A percentile compares a stretch with the other conserved stretches of the same genome.
phyloP scores from a whole-genome alignment of 2,113 vertebrate genomes.

The Okapia johnstoni region DNA sequence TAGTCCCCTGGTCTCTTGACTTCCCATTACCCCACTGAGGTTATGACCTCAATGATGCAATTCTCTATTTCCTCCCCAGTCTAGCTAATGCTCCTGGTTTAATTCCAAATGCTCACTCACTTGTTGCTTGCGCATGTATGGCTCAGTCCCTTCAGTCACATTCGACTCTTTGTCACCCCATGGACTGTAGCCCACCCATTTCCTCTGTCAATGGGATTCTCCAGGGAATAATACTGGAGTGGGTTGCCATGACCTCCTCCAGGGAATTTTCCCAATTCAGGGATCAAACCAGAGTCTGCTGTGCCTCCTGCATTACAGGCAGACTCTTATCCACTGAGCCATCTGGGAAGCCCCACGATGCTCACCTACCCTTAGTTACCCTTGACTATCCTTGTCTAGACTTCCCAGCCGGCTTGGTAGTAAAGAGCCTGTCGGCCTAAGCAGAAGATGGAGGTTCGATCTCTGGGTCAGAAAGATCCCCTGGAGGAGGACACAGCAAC shows the following conservation, averaged over 20 bases:
- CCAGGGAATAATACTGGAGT: neutral
- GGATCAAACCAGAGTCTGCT: accelerated
- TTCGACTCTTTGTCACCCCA: neutral
- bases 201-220: neutral
- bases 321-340: neutral
- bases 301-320: neutral
- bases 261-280: neutral
- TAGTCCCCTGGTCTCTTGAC: neutral
- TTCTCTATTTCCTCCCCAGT: neutral
- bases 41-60: accelerated
- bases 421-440: neutral
- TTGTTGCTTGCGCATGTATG: neutral
- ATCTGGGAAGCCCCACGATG: accelerated
- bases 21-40: neutral
- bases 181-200: neutral
- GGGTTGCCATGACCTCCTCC: neutral
- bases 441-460: neutral
- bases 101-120: neutral
- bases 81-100: accelerated
- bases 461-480: neutral
- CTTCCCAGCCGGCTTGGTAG: neutral
- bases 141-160: neutral
- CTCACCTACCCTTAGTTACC: accelerated
- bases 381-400: neutral
- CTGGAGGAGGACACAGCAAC: neutral